Percentiles rank a stretch among this genome's conserved stretches.
Evolutionary conservation across 64 coral and sea anemone genomes (phyloP).

Genomic region (Catalaphyllia jardinei): DNA sequence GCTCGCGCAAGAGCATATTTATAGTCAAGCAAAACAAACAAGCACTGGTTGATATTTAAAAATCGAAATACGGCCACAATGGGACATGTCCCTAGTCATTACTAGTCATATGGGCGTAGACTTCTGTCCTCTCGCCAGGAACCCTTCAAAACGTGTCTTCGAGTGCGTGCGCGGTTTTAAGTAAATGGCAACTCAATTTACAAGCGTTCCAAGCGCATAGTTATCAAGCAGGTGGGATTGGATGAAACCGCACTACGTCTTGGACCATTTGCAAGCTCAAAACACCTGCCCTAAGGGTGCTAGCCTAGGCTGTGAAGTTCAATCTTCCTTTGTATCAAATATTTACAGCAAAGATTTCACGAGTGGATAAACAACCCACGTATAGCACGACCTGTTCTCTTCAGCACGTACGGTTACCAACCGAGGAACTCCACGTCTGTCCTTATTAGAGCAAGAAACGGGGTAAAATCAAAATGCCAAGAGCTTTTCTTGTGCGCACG

Average conservation of each 20-base stretch:
- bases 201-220: constrained; percentile 3
- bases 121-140: background rate
- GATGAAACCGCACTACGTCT: constrained; percentile 26
- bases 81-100: background rate
- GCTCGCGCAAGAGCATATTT: constrained; percentile 24
- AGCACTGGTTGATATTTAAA: constrained; percentile 17
- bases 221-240: background rate
- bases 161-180: background rate
- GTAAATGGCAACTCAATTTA: constrained; percentile 43
- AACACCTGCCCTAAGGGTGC: background rate
- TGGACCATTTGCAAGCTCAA: constrained; percentile 27
- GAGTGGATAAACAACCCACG: background rate
- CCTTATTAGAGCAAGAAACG: background rate
- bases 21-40: constrained; percentile 28
- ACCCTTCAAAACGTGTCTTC: background rate
- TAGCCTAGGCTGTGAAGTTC: constrained; percentile 1
- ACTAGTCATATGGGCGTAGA: background rate
- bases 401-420: background rate
- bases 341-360: background rate
- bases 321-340: constrained; percentile 5
- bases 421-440: background rate
- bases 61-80: background rate
- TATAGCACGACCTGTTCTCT: background rate
- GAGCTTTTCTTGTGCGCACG: constrained; percentile 45
- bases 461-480: constrained; percentile 44